phyloP scores from a whole-genome alignment of 2,797 vertebrate species.

The Propithecus deckenii region DNA sequence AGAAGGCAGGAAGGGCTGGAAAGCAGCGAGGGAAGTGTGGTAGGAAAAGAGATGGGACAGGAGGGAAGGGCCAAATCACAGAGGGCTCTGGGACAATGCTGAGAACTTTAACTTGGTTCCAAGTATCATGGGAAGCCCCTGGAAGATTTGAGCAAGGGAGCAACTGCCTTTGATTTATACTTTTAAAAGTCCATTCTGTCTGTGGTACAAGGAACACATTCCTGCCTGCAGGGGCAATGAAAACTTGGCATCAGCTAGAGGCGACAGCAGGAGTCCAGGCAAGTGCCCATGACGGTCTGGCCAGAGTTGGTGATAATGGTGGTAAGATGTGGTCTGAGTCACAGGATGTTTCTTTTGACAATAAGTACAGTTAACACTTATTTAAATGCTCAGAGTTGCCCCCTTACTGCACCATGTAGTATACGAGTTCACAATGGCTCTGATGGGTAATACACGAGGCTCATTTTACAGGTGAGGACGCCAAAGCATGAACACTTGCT shows the following conservation, averaged over 20 bases:
- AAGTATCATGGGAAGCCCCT: background rate
- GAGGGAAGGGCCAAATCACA: fast-evolving
- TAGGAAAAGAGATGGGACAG: too few relatives aligned
- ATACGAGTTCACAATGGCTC: background rate
- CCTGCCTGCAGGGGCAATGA: background rate
- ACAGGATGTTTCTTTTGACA: background rate
- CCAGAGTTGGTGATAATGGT: fast-evolving
- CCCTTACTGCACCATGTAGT: background rate
- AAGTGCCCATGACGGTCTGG: background rate
- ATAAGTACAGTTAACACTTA: background rate
- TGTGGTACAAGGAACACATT: background rate
- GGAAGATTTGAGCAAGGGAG: background rate
- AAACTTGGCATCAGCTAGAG: background rate
- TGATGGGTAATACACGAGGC: background rate
- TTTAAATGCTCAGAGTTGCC: background rate
- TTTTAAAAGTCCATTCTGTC: background rate
- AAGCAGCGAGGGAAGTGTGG: fast-evolving
- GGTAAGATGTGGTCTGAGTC: background rate
- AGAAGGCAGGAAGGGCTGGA: background rate
- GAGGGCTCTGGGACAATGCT: background rate
- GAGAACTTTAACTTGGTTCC: background rate
- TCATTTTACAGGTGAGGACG: background rate
- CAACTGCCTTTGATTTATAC: background rate
- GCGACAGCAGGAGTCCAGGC: background rate
- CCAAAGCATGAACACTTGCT: background rate